Evolutionary conservation across 2,888 invertebrate genomes (phyloP).

Genomic region (Crematogaster levior): DNA sequence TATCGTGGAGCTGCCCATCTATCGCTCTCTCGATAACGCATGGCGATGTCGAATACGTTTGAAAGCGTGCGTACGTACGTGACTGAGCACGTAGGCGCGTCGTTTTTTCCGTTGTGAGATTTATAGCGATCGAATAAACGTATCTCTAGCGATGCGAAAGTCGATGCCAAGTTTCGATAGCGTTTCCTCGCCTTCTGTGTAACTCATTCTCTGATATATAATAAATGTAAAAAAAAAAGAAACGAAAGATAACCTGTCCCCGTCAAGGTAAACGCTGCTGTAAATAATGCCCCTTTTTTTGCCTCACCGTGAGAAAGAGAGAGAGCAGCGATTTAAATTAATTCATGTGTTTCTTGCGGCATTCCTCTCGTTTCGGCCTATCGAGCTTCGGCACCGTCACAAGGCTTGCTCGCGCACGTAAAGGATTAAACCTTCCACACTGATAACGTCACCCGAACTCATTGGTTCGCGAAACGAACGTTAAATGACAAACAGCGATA

Average conservation of each 20-base stretch:
- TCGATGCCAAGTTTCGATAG: background rate
- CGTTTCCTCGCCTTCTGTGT: background rate
- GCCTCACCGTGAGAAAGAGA: background rate
- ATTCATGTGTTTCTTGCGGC: constrained; percentile 4
- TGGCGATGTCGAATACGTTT: background rate
- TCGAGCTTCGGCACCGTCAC: background rate
- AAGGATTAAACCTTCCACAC: background rate
- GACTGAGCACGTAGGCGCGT: background rate
- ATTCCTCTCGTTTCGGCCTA: background rate
- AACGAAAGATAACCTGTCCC: constrained; percentile 24
- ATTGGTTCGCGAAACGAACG: background rate
- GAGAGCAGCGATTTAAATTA: constrained; percentile 7
- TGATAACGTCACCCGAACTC: constrained; percentile 45
- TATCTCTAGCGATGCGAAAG: background rate
- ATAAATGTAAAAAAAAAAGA: background rate
- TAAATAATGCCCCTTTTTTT: constrained; percentile 24
- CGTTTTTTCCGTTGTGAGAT: background rate
- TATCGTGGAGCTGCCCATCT: background rate
- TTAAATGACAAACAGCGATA: constrained; percentile 59
- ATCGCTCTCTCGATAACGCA: background rate
- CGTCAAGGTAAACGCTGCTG: constrained; percentile 40
- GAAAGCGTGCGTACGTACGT: background rate
- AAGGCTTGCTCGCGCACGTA: background rate
- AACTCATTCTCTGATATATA: background rate
- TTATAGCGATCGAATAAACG: background rate